Evolutionary conservation across 2,888 invertebrate genomes (phyloP).

Genomic region (Rambutsinella grinnellia): DNA sequence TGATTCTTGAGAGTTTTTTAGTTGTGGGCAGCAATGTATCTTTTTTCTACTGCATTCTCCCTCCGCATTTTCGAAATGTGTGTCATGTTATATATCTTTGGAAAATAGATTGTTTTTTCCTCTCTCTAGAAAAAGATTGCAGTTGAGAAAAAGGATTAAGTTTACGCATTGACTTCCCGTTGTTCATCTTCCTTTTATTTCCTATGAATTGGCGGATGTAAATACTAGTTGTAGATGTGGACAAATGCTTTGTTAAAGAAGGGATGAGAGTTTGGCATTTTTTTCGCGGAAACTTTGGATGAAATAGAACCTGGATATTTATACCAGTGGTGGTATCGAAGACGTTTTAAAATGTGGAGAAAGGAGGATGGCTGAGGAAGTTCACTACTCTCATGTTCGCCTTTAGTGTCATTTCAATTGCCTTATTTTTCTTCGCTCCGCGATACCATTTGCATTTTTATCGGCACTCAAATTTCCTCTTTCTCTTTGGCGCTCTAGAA

Average conservation of each 20-base stretch:
- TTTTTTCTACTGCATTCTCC: background rate
- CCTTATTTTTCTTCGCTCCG: constrained; percentile 61
- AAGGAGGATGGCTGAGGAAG: background rate
- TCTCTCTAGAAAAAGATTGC: background rate
- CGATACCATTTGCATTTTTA: constrained; percentile 62
- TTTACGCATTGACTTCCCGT: background rate
- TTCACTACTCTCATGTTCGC: constrained; percentile 16
- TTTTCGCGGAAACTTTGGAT: background rate
- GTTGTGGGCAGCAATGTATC: background rate
- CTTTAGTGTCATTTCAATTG: constrained; percentile 61
- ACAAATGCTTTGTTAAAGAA: background rate
- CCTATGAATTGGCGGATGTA: background rate
- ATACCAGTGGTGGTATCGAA: too few species aligned
- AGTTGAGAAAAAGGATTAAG: too few species aligned
- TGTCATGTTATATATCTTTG: background rate
- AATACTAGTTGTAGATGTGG: too few species aligned
- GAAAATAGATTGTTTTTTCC: background rate
- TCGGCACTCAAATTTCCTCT: constrained; percentile 47
- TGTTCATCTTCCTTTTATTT: background rate
- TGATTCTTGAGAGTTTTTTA: background rate
- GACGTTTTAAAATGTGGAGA: background rate
- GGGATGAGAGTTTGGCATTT: background rate
- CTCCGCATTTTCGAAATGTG: background rate
- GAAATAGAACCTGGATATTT: background rate
- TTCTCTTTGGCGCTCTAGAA: background rate